These are phyloP conservation scores for Andrena hattorfiana DNA, from an alignment of 2,888 invertebrate species.

Conservation along the genomic window DNA sequence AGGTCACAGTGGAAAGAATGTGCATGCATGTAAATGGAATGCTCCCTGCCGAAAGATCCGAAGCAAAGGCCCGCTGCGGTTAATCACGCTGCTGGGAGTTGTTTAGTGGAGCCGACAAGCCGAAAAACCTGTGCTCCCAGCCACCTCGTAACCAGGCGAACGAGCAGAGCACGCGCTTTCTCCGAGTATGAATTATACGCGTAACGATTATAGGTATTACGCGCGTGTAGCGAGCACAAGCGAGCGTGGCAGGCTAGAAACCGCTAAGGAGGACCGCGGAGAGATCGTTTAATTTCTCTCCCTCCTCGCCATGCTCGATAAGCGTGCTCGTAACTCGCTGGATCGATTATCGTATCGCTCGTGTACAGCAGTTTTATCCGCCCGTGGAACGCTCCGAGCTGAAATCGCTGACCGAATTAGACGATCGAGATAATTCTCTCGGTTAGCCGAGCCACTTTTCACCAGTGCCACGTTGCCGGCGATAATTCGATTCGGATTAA, in stretches of 20 bases:
- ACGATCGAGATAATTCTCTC: conserved; percentile 15
- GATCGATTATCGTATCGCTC: conserved; percentile 17
- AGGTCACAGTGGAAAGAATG: background rate
- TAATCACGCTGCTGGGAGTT: background rate
- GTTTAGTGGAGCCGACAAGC: conserved; percentile 2
- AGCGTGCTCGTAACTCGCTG: conserved; percentile 14
- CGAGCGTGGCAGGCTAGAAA: conserved; percentile 35
- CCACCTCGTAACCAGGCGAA: conserved; percentile 71
- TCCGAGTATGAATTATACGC: conserved; percentile 78
- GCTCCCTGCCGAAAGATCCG: background rate
- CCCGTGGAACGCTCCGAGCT: background rate
- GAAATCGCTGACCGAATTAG: conserved; percentile 5
- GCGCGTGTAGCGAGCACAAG: conserved; percentile 75
- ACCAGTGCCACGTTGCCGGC: background rate
- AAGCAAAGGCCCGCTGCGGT: background rate
- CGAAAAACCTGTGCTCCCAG: conserved; percentile 30
- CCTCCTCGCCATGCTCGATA: conserved; percentile 4
- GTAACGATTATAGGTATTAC: conserved; percentile 81
- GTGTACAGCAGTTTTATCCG: background rate
- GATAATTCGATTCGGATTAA: conserved; percentile 27
- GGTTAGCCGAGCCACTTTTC: background rate
- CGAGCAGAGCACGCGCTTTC: conserved; percentile 74
- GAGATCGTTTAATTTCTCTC: conserved; percentile 62
- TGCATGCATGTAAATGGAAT: conserved; percentile 4
- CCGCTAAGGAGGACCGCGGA: conserved; percentile 61